Evolutionary conservation across 2,888 invertebrate genomes (phyloP).

Genomic region (Apodemia zela): DNA sequence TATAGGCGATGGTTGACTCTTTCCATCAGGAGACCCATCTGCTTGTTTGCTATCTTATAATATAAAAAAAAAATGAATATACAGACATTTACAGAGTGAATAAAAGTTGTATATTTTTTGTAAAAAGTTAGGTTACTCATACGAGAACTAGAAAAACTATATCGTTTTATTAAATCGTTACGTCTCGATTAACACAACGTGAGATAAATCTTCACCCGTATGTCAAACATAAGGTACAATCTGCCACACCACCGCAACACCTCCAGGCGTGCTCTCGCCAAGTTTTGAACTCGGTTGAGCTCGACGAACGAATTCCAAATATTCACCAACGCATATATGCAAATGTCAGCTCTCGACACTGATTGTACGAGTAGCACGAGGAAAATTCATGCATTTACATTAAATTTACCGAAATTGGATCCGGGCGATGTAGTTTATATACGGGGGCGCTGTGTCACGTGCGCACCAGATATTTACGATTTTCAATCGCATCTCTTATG

Average conservation of each 20-base stretch:
- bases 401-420: constrained; percentile 76
- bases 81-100: too few relatives aligned
- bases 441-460: constrained; percentile 61
- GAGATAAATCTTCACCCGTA: constrained; percentile 28
- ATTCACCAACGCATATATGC: constrained; percentile 72
- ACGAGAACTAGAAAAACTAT: too few relatives aligned
- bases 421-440: constrained; percentile 65
- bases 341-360: constrained; percentile 79
- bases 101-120: too few relatives aligned
- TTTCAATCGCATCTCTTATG: constrained; percentile 65
- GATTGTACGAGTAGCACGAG: constrained; percentile 76
- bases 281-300: constrained; percentile 76
- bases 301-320: constrained; percentile 73
- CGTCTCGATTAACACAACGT: not conserved
- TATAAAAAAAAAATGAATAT: too few relatives aligned
- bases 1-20: too few relatives aligned
- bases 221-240: constrained; percentile 56
- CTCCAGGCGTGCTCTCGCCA: constrained; percentile 56
- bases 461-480: constrained; percentile 66
- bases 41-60: too few relatives aligned
- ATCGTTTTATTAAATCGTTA: not conserved
- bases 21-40: too few relatives aligned
- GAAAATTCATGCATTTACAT: constrained; percentile 79
- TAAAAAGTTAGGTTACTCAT: too few relatives aligned
- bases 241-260: constrained; percentile 54